Base-by-base conservation (phyloP, 2,888 invertebrate genomes). In the Sphaerophoria rueppellii region DNA sequence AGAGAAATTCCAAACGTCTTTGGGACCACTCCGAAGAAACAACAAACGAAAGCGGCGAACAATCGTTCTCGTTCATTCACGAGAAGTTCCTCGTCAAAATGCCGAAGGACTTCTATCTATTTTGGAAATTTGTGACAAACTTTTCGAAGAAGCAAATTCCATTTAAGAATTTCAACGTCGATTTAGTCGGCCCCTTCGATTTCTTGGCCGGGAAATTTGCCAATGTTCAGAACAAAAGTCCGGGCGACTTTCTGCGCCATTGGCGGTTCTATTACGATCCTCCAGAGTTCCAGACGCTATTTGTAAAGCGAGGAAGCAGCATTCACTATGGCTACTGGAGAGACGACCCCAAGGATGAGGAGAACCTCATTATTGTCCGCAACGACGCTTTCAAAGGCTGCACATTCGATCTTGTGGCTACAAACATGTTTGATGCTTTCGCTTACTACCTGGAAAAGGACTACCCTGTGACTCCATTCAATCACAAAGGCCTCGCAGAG, bases 201-300 rank as follows among this genome's bases (percentile, higher is more conserved):
- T 94, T 97, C 69, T 91, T 98, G 48, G 92, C 93, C 58, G 95
- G 94, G 6, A 94, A 94, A 88, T 93, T 96, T 86, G 88, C 89
- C 58, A 87, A 88, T 0, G 93, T 93, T 2, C 91, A 92, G 75
- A 90, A 94, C 34, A 91, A 93, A 0, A 91, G 93, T 79, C 93
- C 94, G 82, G 92, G 94, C 80, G 92, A 95, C 81, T 96, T 95
- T 90, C 93, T 97, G 61, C 92, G 95, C 9, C 97, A 98, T 90
- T 98, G 97, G 96, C 94, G 99, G 88, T 98, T 96, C 92, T 97
- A 94, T 90, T 97, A 96, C 91, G 99, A 99, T 93, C 97, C 98
- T 9, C 98, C 99, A 9, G 98, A 99, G 92, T 96, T 98, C 91
- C 96, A 97, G 94, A 95, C 97, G 3, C 92, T 97, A 52, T 90